These are phyloP conservation scores for Yponomeuta cagnagella DNA, from an alignment of 2,888 invertebrate genomes.

Conservation along the genomic window DNA sequence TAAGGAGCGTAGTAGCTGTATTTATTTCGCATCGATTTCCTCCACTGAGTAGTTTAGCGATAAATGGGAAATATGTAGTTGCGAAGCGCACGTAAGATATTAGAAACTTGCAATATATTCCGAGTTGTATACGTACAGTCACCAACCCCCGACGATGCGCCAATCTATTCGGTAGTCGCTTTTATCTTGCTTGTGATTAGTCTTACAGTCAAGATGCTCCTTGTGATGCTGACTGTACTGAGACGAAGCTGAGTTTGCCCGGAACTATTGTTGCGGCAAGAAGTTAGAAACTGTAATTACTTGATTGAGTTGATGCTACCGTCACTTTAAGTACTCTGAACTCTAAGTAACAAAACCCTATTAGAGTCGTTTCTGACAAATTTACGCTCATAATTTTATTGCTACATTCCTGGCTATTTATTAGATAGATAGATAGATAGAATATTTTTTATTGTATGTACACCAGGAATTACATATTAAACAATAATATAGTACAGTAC, in stretches of 20 bases:
- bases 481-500: too few relatives aligned
- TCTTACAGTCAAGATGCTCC: not conserved
- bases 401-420: too few relatives aligned
- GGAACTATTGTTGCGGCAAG: not conserved
- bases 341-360: not conserved
- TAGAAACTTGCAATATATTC: not conserved
- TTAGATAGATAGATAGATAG: too few relatives aligned
- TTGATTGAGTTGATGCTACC: not conserved
- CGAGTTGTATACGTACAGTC: not conserved
- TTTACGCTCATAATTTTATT: not conserved
- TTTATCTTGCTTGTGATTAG: not conserved
- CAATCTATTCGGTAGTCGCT: too few relatives aligned
- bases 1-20: not conserved
- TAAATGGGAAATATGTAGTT: not conserved
- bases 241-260: not conserved
- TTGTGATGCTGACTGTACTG: not conserved
- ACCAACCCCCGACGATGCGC: not conserved
- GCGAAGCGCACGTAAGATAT: not conserved
- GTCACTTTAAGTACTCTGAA: not conserved
- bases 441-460: too few relatives aligned
- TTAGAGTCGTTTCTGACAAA: too few relatives aligned
- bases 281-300: not conserved
- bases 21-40: not conserved
- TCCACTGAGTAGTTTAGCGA: not conserved
- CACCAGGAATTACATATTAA: too few relatives aligned